Evolutionary conservation across 2,113 vertebrate genomes (phyloP), one percentile per base, ranked within the genome.

Genomic region (Corvus hawaiiensis): DNA sequence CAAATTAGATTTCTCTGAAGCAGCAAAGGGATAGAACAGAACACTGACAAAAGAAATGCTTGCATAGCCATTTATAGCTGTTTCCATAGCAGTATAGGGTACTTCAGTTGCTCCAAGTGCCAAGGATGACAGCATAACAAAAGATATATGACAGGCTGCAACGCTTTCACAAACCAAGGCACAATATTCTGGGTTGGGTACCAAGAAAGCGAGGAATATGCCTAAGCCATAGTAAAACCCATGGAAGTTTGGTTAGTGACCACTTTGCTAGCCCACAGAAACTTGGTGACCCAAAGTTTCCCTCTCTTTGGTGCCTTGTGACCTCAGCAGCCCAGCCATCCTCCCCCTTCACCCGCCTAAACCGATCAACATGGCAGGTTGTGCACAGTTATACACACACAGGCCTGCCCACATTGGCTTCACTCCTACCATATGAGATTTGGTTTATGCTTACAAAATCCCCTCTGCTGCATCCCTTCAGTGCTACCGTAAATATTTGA

Each of bases 61-160:
- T 77, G 67, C 72, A 66, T n/a, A 92, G 87, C 94, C 95, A 94
- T 94, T 94, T 93, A 95, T 87, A 96, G 92, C 94, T 91, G 90
- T 95, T 96, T 95, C 93, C 93, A 96, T 85, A 94, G 94, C 92
- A 96, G 71, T 93, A 87, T 8, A 69, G 76, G 95, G 90, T 58
- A 76, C 75, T 87, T 88, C 78, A 85, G 51, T 63, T 89, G 91
- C 93, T 95, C 48, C 43, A 76, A 93, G 93, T 71, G 74, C 84
- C 93, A 67, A 54, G 56, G 72, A 93, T 83, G 94, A 84, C 84
- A 94, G 79, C 11, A 1, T 20, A 83, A 96, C 90, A 95, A 94
- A 96, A 93, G 94, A 35, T 51, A 67, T 16, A 58, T 4, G 33
- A 85, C 71, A 76, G 75, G 26, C 79, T 84, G 78, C 1, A 3